These are phyloP conservation scores for Montipora efflorescens DNA, from an alignment of 64 coral and sea anemone genomes.

Conservation along the genomic window DNA sequence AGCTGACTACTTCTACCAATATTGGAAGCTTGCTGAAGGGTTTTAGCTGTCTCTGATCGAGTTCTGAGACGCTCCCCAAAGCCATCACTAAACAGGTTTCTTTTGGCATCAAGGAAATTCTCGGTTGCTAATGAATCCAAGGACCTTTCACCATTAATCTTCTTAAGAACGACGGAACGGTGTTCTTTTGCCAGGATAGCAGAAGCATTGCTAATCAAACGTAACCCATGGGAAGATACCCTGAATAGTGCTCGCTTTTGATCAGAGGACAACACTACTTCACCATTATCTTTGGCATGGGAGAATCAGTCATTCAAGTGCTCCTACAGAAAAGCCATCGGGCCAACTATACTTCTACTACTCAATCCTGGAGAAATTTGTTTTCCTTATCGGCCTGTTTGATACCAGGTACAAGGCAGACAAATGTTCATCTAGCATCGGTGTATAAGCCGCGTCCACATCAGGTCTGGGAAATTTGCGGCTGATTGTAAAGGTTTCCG, in stretches of 20 bases:
- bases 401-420: slow-evolving; percentile 32
- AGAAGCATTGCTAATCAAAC: not conserved
- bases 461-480: slow-evolving; percentile 49
- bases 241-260: not conserved
- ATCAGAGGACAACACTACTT: not conserved
- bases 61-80: not conserved
- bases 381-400: too few species aligned
- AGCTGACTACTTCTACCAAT: not conserved
- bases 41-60: not conserved
- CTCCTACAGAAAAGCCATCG: not conserved
- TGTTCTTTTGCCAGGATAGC: not conserved
- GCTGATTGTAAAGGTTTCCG: slow-evolving; percentile 39
- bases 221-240: not conserved
- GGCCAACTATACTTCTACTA: not conserved
- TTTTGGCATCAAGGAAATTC: not conserved
- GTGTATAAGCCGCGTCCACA: slow-evolving; percentile 50
- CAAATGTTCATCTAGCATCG: slow-evolving; percentile 38
- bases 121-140: not conserved
- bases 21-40: not conserved
- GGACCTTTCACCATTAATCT: not conserved
- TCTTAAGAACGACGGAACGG: not conserved
- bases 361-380: not conserved
- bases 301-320: too few species aligned
- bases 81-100: not conserved
- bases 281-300: not conserved